Evolutionary conservation across 2,113 vertebrate species (phyloP).

Genomic region (Cavia porcellus): DNA sequence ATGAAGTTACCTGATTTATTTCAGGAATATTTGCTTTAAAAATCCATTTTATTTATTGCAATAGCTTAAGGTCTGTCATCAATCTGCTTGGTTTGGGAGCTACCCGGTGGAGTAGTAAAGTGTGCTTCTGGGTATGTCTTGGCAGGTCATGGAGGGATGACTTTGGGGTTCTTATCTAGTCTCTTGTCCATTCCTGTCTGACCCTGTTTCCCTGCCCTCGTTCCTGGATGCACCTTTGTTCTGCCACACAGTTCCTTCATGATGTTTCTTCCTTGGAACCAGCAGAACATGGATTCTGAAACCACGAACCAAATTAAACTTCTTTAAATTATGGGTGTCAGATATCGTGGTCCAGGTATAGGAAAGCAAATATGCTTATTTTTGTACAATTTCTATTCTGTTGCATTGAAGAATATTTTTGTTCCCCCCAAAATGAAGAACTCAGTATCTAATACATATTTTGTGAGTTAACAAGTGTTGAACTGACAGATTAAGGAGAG

Average conservation of each 20-base stretch:
- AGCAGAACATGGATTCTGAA: not conserved
- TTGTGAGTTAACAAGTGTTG: not conserved
- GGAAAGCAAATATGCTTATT: not conserved
- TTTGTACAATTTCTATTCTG: conserved; percentile 18
- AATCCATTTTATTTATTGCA: not conserved
- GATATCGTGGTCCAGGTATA: not conserved
- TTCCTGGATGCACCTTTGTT: not conserved
- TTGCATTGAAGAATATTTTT: not conserved
- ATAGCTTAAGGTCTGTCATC: not conserved
- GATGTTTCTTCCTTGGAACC: not conserved
- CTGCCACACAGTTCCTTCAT: not conserved
- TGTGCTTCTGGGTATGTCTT: not conserved
- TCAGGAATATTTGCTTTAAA: conserved; percentile 4
- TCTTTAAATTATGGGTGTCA: not conserved
- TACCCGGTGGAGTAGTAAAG: not conserved
- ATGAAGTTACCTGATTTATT: not conserved
- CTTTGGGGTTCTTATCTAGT: not conserved
- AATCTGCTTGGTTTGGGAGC: not conserved
- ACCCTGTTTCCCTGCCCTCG: not conserved
- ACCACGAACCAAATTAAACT: not conserved
- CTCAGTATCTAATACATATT: not conserved
- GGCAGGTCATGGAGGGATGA: not conserved
- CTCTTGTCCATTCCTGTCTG: not conserved
- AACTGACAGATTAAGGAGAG: conserved; percentile 7
- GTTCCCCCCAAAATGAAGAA: not conserved